Percentiles rank a stretch among this genome's conserved stretches.
phyloP scores from a whole-genome alignment of 2,113 vertebrate species.

The Phyllostomus discolor region DNA sequence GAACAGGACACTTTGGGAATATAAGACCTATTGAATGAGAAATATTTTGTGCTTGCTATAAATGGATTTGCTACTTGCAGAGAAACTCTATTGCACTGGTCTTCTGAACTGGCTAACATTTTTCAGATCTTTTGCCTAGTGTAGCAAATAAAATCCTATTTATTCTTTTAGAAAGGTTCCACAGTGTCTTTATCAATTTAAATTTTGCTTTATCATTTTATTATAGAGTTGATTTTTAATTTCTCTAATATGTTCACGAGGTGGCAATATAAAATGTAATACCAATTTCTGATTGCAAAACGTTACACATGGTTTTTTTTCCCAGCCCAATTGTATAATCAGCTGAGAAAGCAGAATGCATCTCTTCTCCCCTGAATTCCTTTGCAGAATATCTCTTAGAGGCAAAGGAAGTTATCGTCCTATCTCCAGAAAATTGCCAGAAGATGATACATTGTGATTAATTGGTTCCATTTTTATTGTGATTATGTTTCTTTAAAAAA shows the following conservation, averaged over 20 bases:
- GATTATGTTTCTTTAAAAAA: neutral
- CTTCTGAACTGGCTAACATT: constrained; percentile 5
- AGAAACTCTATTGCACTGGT: neutral
- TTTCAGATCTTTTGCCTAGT: neutral
- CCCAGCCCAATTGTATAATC: neutral
- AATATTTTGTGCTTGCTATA: neutral
- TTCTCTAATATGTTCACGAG: neutral
- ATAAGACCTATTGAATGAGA: neutral
- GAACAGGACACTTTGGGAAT: constrained; percentile 5
- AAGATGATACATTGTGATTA: neutral
- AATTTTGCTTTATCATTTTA: constrained; percentile 23
- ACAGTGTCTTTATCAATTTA: neutral
- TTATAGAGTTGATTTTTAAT: neutral
- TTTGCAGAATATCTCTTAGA: neutral
- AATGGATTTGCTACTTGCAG: neutral
- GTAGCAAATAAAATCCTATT: neutral
- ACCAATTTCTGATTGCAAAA: neutral
- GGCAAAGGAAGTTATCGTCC: neutral
- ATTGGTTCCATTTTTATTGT: neutral
- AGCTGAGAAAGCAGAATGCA: neutral
- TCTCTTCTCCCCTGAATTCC: neutral
- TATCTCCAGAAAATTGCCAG: neutral
- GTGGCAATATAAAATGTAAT: neutral
- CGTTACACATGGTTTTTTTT: neutral
- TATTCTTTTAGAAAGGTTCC: neutral